Evolutionary conservation across 2,797 vertebrate genomes (phyloP), one percentile per base, ranked within the genome.

Genomic region (Falco cherrug): DNA sequence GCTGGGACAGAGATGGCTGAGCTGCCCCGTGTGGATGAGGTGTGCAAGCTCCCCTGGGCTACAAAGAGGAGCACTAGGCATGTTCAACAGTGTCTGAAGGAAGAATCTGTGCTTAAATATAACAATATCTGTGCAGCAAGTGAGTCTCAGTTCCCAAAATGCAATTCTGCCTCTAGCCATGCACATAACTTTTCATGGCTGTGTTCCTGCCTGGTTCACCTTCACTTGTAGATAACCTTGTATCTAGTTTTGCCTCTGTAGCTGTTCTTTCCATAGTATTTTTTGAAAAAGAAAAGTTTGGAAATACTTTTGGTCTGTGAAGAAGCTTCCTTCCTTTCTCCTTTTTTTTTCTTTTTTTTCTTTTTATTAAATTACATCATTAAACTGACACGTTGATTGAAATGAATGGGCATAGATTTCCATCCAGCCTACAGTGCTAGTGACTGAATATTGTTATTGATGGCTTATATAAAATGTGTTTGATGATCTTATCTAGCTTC

Each of bases 371-470:
- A 39, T 45, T 35, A 56, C 11, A 47, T 60, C 13, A n/a, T 70
- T 35, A 51, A 79, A n/a, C 26, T 85, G 81, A 29, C 33, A 33
- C 12, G 14, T 65, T 88, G 74, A 81, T 88, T 84, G 80, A 82
- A 95, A 89, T n/a, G 41, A 88, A 89, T 43, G 50, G 45, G 29
- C 69, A 71, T 61, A 53, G 57, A 51, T 96, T 93, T 89, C 47
- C 20, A 68, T 63, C 60, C 65, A 89, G 37, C 12, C 65, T 68
- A n/a, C 0, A 0, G 43, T 87, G 37, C 41, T 80, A 83, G 59
- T 70, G 64, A 41, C 41, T 64, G 75, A 83, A 80, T 80, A 87
- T 74, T 87, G 53, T 69, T 80, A 80, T 47, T 71, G 73, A 92
- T 86, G 50, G 37, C 50, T 87, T 69, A 50, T 39, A 84, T 64